Base-by-base conservation (phyloP, 2,888 invertebrate species). In the Patella caerulea region DNA sequence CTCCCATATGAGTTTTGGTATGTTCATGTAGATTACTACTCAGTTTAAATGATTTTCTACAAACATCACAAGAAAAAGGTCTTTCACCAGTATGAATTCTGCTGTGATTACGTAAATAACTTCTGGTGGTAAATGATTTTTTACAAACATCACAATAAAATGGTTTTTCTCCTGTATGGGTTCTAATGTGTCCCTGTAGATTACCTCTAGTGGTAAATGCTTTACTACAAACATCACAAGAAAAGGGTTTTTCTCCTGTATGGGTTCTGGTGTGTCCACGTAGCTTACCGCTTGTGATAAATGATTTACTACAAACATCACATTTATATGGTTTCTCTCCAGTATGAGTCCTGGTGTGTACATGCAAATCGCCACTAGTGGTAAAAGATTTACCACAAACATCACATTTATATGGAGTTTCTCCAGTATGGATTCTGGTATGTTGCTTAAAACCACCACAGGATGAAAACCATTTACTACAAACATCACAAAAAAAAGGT, bases 11-110 rank as follows among this genome's bases (percentile, higher is more conserved):
- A n/a, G 65, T 65, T n/a, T n/a, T 19, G 19, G 24, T 65, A 19
- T 65, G 65, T 19, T n/a, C 9, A 19, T n/a, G 19, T 12, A n/a
- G 19, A n/a, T 19, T 65, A 14, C 65, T n/a, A 9, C 24, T n/a
- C n/a, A 4, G 78, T 79, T 69, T 76, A 79, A 71, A 81, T 7
- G 69, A 12, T 69, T 79, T 81, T 19, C 73, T 72, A 74, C 81
- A 81, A 7, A 78, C 72, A 53, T 73, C 73, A 72, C 81, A 81
- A 71, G 71, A 74, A 45, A 34, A 75, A 7, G 14, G 24, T 59
- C 74, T 74, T 29, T 76, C 78, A 14, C 45, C 55, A 1, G 56
- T 53, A 53, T 81, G 81, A 11, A 29, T 34, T 5, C 29, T 73
- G 72, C 65, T 65, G 54, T 80, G 80, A 7, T 15, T 11, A 2